Evolutionary conservation across 2,113 vertebrate species (phyloP).

Genomic region (Aegotheles bennettii): DNA sequence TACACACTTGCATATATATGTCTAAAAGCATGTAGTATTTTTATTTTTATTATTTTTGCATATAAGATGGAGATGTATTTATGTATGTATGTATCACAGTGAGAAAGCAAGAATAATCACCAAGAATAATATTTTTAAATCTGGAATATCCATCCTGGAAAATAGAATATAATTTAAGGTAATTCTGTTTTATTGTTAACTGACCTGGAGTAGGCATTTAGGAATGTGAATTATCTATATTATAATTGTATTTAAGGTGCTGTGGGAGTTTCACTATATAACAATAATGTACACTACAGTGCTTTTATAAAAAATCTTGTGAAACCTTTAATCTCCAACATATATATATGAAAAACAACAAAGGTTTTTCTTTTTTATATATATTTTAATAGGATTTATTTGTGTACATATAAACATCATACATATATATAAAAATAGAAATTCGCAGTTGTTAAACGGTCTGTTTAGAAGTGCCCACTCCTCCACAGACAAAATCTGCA

Average conservation of each 20-base stretch:
- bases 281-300: background rate
- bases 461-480: background rate
- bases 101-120: background rate
- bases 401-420: background rate
- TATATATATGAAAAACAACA: background rate
- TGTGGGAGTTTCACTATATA: background rate
- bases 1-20: background rate
- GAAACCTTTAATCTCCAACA: background rate
- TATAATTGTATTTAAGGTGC: background rate
- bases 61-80: background rate
- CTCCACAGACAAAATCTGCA: background rate
- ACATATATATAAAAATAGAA: background rate
- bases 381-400: background rate
- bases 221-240: background rate
- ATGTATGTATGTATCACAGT: background rate
- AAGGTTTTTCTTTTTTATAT: background rate
- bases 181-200: background rate
- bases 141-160: background rate
- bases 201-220: background rate
- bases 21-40: background rate
- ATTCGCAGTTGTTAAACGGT: background rate
- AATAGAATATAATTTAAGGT: background rate
- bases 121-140: background rate
- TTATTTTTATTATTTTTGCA: background rate
- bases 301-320: background rate